Base-by-base conservation (phyloP, 2,797 vertebrate genomes). In the Pyrocephalus nanus region DNA sequence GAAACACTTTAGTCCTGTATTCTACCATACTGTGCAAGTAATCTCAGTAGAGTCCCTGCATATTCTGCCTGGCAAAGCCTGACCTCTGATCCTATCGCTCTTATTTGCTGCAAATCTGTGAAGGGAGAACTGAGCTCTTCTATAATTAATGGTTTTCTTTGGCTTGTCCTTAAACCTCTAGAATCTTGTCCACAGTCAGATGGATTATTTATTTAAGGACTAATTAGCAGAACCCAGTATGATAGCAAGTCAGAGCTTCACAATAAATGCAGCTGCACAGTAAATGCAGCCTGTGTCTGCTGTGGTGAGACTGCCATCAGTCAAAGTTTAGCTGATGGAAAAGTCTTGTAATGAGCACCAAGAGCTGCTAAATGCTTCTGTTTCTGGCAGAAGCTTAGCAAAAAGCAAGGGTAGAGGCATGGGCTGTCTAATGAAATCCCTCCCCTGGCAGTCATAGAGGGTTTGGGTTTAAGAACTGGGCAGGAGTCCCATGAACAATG, bases 191-290 rank as follows among this genome's bases (percentile, higher is more conserved):
- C 79, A 20, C 82, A 85, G 43, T 87, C 64, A 84, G 77, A 69
- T 45, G 23, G 79, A 72, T 88, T 92, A 91, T 93, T 96, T 92
- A 77, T 95, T 84, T 90, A 86, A 94, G 51, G 62, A 69, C 62
- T 90, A 95, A 95, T 95, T 90, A 95, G 62, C 76, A 93, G 60
- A 95, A 90, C 15, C n/a, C 77, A 70, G 58, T 76, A 60, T 71
- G 60, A 51, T 72, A 92, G 69, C 70, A 83, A 88, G 73, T 91
- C 69, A 77, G 72, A 36, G 40, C 90, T 93, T 86, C 72, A 77
- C 79, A 81, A 66, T 84, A 93, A 94, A 86, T 40, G 58, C 92
- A 93, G 70, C 80, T 86, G 92, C 89, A 87, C 30, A 61, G n/a
- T 79, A 71, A 93, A 84, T 40, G 62, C 62, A 86, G 69, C 62